Base-by-base conservation (phyloP, 2,888 invertebrate species). In the Thera obeliscata region DNA sequence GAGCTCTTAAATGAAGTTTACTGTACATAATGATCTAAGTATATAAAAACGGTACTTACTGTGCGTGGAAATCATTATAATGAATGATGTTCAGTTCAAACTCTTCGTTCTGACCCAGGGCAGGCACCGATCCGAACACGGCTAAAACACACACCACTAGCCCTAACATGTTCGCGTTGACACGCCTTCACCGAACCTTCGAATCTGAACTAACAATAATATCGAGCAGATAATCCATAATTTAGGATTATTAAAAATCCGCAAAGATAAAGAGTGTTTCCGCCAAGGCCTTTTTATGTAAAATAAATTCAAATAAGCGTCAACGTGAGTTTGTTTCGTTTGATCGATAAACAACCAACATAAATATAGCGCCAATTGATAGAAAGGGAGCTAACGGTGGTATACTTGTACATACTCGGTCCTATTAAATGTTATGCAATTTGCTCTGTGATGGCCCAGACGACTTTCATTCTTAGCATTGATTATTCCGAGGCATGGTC, bases 51-150 rank as follows among this genome's bases (percentile, higher is more conserved):
- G 49, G 4, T 76, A 87, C 91, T 91, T 83, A 95, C 94, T 94
- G 94, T 2, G 94, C 94, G 70, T 95, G 95, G 73, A 95, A 95
- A 72, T 95, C 95, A 80, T 95, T 95, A 74, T 91, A 88, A 80
- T 95, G 95, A 72, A 94, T 85, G 49, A 93, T 87, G 68, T 93
- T 91, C 6, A 93, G 79, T 52, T 90, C 89, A 67, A 79, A 93
- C 49, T 76, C 74, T n/a, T 77, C 74, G 38, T 72, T 75, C 11
- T 59, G 56, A 12, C 7, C 41, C 65, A 86, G 82, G 0, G 84
- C 81, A 2, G 75, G 33, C 4, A 74, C 81, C 0, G 76, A 60
- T 8, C 76, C 81, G 2, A 84, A 33, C 9, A 78, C 66, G 48
- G 71, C 70, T 55, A 78, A 2, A 35, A 74, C 52, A 70, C 70